Percentiles rank a stretch among this genome's conserved stretches.
These are phyloP conservation scores for Aplidium turbinatum DNA, from an alignment of 23 tunicate genomes.

Conservation along the genomic window DNA sequence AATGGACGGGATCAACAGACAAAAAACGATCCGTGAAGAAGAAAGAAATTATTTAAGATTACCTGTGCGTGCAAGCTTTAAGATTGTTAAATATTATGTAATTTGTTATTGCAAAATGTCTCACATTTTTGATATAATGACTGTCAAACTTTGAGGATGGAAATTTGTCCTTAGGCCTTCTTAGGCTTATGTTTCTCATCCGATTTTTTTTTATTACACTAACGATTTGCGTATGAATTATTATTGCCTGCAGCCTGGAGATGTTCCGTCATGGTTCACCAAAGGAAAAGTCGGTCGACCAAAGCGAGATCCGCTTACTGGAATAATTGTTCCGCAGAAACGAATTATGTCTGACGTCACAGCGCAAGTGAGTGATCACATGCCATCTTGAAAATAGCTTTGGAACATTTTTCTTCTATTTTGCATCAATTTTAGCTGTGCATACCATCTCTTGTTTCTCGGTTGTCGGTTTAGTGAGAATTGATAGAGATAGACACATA, in stretches of 20 bases:
- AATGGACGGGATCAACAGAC: slow-evolving; percentile 69
- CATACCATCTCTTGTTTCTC: no score
- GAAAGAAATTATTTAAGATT: slow-evolving; percentile 55
- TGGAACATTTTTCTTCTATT: no score
- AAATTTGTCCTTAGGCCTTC: no score
- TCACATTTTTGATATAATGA: no score
- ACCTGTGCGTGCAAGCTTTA: slow-evolving; percentile 42
- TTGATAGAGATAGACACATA: no score
- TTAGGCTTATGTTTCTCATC: neutral
- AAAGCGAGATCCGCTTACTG: slow-evolving; percentile 84
- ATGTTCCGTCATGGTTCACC: slow-evolving; percentile 83
- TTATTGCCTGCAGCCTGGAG: slow-evolving; percentile 49
- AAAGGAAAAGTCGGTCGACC: slow-evolving; percentile 94
- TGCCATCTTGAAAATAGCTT: no score
- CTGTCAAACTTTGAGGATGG: no score
- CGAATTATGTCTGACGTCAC: slow-evolving; percentile 94
- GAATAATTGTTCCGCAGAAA: slow-evolving; percentile 85
- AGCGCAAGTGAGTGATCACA: slow-evolving; percentile 78
- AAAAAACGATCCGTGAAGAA: slow-evolving; percentile 56
- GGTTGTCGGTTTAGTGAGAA: no score
- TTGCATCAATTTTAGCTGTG: no score
- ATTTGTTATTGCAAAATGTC: no score
- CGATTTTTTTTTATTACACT: neutral
- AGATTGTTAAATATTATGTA: no score
- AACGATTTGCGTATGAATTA: neutral